phyloP scores from a whole-genome alignment of 2,888 invertebrate genomes.

The Harmothoe impar region DNA sequence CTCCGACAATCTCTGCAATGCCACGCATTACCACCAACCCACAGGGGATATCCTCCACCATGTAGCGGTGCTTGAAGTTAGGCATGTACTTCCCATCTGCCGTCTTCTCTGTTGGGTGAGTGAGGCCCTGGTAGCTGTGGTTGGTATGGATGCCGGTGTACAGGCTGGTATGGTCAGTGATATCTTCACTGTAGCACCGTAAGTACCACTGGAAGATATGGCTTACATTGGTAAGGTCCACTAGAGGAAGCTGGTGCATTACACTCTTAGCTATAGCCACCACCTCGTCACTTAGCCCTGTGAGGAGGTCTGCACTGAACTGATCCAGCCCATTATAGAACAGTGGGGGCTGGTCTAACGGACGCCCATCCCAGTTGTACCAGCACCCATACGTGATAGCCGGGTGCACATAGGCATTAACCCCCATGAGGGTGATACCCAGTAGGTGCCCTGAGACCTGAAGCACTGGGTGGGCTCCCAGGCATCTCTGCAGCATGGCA shows the following conservation, averaged over 20 bases:
- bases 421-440: conserved; percentile 74
- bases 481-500: conserved; percentile 65
- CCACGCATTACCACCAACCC: conserved; percentile 76
- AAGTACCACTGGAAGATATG: conserved; percentile 71
- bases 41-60: conserved; percentile 75
- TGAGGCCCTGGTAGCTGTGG: conserved; percentile 73
- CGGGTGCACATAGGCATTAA: conserved; percentile 75
- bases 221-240: conserved; percentile 63
- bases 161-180: conserved; percentile 72
- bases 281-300: conserved; percentile 74
- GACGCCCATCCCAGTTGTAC: conserved; percentile 75
- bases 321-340: conserved; percentile 78
- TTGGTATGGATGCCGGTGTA: conserved; percentile 73
- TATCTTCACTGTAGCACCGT: conserved; percentile 73
- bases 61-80: conserved; percentile 69
- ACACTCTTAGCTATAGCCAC: conserved; percentile 74
- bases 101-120: conserved; percentile 71
- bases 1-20: conserved; percentile 71
- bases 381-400: conserved; percentile 76
- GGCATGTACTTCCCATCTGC: conserved; percentile 53
- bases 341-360: conserved; percentile 72
- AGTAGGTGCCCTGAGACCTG: conserved; percentile 73
- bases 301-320: conserved; percentile 71
- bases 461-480: conserved; percentile 70
- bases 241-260: conserved; percentile 49